Evolutionary conservation across 2,797 vertebrate species (phyloP).

Genomic region (Glossophaga mutica): DNA sequence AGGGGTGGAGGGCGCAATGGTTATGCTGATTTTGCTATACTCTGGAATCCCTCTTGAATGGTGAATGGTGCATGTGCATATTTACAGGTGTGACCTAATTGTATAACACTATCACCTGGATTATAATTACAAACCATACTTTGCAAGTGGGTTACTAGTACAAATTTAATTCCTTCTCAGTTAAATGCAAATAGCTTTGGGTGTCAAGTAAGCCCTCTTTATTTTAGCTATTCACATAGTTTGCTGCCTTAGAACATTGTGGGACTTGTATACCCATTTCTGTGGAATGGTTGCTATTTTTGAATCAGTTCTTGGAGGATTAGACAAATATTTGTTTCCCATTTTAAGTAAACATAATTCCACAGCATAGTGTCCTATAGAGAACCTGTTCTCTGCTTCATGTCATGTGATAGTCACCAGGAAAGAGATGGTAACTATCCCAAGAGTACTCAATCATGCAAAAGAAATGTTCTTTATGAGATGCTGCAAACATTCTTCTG

Average conservation of each 20-base stretch:
- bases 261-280: background rate
- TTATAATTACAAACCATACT: background rate
- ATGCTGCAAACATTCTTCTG: background rate
- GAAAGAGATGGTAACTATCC: background rate
- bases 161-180: slow-evolving; percentile 16
- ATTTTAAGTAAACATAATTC: background rate
- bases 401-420: background rate
- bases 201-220: background rate
- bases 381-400: background rate
- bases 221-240: background rate
- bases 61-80: background rate
- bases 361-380: background rate
- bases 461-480: background rate
- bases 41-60: background rate
- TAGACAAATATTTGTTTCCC: slow-evolving; percentile 14
- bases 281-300: background rate
- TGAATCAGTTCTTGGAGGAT: background rate
- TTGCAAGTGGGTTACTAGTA: background rate
- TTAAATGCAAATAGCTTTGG: background rate
- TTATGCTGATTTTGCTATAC: background rate
- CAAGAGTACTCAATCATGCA: background rate
- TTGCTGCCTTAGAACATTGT: background rate
- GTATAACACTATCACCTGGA: background rate
- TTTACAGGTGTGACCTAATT: background rate
- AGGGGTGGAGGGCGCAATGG: background rate